Percentiles rank a stretch among this genome's conserved stretches.
Evolutionary conservation across 1,140 invertebrate species (phyloP).

Genomic region (Pygmarrhopalites habei): DNA sequence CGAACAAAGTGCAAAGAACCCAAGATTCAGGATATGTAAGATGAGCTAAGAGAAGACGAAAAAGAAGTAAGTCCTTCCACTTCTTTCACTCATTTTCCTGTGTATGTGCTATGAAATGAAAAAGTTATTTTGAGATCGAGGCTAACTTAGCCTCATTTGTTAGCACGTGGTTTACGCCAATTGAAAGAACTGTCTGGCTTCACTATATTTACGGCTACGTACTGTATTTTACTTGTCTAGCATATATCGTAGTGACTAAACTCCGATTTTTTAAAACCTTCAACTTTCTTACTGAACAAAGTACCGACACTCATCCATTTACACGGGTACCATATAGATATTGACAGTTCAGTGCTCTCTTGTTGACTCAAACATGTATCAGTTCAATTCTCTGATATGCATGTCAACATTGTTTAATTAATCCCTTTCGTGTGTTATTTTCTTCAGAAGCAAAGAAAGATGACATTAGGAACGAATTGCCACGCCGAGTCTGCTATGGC

Average conservation of each 20-base stretch:
- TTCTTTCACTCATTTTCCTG: too few relatives aligned
- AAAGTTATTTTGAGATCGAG: slow-evolving; percentile 13
- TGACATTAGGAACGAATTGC: slow-evolving; percentile 33
- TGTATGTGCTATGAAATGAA: too few relatives aligned
- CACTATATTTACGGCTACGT: too few relatives aligned
- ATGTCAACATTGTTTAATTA: too few relatives aligned
- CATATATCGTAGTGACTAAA: too few relatives aligned
- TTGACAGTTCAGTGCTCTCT: neutral
- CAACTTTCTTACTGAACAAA: neutral
- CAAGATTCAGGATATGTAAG: neutral
- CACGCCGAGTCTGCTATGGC: slow-evolving; percentile 44
- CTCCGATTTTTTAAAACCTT: too few relatives aligned
- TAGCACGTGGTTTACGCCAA: slow-evolving; percentile 7
- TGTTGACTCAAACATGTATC: neutral
- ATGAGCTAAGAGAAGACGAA: neutral
- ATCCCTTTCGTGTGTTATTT: too few relatives aligned
- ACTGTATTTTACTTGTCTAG: too few relatives aligned
- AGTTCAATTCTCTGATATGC: too few relatives aligned
- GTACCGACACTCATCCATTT: neutral
- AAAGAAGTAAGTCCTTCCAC: neutral
- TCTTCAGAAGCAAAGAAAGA: neutral
- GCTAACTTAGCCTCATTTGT: neutral
- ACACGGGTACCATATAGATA: neutral
- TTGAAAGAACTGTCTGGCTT: too few relatives aligned
- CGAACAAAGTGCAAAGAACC: slow-evolving; percentile 1